Evolutionary conservation across 2,888 invertebrate species (phyloP).

Genomic region (Baccha elongata): DNA sequence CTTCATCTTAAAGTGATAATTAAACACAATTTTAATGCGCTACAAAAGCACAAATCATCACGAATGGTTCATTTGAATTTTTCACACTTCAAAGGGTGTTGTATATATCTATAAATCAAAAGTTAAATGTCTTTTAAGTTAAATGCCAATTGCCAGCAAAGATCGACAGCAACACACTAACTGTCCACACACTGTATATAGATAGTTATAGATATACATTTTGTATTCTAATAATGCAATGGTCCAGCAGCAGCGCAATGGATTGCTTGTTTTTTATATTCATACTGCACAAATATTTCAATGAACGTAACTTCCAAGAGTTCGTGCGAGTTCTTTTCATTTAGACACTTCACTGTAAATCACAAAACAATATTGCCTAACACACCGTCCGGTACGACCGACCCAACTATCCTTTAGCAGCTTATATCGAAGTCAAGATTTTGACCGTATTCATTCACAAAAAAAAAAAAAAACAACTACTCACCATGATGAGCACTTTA

Average conservation of each 20-base stretch:
- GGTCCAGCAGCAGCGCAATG: constrained; percentile 19
- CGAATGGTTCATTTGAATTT: constrained; percentile 61
- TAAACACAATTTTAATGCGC: constrained; percentile 37
- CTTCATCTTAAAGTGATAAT: constrained; percentile 50
- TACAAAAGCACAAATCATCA: constrained; percentile 53
- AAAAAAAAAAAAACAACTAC: constrained; percentile 29
- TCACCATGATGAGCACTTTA: constrained; percentile 71
- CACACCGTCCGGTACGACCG: neutral
- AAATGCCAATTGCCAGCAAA: constrained; percentile 60
- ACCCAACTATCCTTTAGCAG: constrained; percentile 44
- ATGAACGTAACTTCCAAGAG: constrained; percentile 19
- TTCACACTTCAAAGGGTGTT: constrained; percentile 32
- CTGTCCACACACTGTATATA: constrained; percentile 43
- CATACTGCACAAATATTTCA: constrained; percentile 46
- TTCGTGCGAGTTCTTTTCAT: constrained; percentile 31
- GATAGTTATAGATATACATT: neutral
- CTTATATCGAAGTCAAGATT: constrained; percentile 36
- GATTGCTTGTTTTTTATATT: constrained; percentile 27
- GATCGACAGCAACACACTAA: constrained; percentile 30
- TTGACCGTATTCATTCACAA: constrained; percentile 49
- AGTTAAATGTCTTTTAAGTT: constrained; percentile 54
- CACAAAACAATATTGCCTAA: constrained; percentile 41
- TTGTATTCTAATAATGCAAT: constrained; percentile 17
- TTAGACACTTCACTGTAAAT: constrained; percentile 56
- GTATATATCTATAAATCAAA: constrained; percentile 63